Evolutionary conservation across 2,797 vertebrate species (phyloP).

Genomic region (Gambusia yucatana): DNA sequence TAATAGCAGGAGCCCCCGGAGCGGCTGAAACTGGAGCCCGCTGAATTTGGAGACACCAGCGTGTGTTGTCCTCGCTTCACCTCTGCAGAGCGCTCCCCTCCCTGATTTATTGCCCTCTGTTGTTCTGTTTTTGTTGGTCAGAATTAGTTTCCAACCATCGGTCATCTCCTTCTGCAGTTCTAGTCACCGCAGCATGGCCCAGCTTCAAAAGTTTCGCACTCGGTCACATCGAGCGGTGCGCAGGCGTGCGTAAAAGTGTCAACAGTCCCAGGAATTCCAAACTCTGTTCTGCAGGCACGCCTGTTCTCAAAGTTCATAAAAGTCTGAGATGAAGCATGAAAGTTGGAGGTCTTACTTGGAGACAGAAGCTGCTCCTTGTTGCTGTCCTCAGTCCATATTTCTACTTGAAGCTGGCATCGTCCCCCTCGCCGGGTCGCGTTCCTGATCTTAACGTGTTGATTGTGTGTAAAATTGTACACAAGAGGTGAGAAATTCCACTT

Average conservation of each 20-base stretch:
- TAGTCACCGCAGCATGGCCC: constrained; percentile 54
- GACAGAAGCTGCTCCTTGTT: constrained; percentile 42
- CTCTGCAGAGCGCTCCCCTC: constrained; percentile 55
- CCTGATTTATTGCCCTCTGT: constrained; percentile 58
- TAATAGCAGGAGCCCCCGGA: constrained; percentile 73
- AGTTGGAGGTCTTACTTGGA: constrained; percentile 45
- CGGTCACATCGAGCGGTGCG: background rate
- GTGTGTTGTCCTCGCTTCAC: constrained; percentile 79
- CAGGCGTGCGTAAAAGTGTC: constrained; percentile 47
- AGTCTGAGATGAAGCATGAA: background rate
- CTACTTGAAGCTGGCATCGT: constrained; percentile 7
- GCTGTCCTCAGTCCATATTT: constrained; percentile 50
- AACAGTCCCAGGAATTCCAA: constrained; percentile 51
- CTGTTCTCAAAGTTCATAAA: constrained; percentile 52
- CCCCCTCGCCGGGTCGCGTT: constrained; percentile 22
- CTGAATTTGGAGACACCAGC: constrained; percentile 75
- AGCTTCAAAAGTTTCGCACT: constrained; percentile 54
- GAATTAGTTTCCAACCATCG: constrained; percentile 59
- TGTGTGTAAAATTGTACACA: constrained; percentile 39
- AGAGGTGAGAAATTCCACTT: constrained; percentile 64
- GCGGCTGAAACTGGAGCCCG: constrained; percentile 76
- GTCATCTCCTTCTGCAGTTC: constrained; percentile 41
- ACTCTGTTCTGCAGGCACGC: constrained; percentile 46
- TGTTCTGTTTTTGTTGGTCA: constrained; percentile 32
- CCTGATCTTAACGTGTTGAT: constrained; percentile 37